Percentiles rank a stretch among this genome's conserved stretches.
Evolutionary conservation across 2,888 invertebrate species (phyloP).

Genomic region (Sympetrum striolatum): DNA sequence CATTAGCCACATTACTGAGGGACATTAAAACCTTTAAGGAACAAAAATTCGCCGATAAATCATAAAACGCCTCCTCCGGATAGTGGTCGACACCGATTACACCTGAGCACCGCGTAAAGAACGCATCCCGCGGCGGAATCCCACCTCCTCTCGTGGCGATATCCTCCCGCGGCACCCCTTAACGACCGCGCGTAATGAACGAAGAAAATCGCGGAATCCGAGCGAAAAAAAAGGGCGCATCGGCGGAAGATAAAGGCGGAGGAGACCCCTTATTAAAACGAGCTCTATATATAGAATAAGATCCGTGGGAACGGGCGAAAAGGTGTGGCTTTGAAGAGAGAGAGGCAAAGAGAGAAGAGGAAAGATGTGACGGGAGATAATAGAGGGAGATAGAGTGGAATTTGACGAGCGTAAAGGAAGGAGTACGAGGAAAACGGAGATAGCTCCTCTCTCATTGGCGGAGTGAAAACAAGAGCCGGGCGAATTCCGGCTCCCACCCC

Average conservation of each 20-base stretch:
- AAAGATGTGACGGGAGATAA: not conserved
- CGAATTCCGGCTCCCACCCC: not conserved
- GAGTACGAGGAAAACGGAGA: conserved; percentile 25
- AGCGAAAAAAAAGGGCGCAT: not conserved
- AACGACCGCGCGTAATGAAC: not conserved
- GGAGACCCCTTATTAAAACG: not conserved
- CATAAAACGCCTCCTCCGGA: too few species aligned
- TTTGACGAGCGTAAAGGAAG: not conserved
- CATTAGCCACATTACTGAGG: too few species aligned
- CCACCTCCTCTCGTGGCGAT: not conserved
- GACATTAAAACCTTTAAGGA: too few species aligned
- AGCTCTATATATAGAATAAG: not conserved
- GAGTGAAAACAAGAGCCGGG: not conserved
- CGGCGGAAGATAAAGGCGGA: not conserved
- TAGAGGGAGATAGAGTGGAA: not conserved
- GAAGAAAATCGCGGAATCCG: not conserved
- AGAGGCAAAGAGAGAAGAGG: not conserved
- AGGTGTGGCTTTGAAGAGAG: not conserved
- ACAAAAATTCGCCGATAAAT: too few species aligned
- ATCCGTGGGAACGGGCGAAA: not conserved
- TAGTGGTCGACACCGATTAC: too few species aligned
- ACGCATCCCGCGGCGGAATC: not conserved
- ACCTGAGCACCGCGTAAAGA: too few species aligned
- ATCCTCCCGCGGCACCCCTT: not conserved
- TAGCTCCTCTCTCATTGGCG: conserved; percentile 15